phyloP scores from a whole-genome alignment of 2,797 vertebrate genomes.

The Sebastes itinus region DNA sequence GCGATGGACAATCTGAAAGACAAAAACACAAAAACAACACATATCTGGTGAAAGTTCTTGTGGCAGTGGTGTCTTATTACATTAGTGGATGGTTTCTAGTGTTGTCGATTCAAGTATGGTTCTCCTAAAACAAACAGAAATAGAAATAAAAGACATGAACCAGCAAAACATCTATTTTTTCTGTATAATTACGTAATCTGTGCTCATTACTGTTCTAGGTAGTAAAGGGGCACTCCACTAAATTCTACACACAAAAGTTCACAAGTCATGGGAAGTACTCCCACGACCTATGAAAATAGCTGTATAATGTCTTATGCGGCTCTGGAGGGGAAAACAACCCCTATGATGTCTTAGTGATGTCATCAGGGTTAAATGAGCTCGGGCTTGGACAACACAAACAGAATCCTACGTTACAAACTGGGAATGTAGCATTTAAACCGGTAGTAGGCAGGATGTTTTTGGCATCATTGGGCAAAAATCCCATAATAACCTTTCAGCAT shows the following conservation, averaged over 20 bases:
- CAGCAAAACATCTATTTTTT: not conserved
- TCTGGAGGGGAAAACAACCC: not conserved
- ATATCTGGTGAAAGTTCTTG: not conserved
- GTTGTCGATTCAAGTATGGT: not conserved
- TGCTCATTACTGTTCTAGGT: not conserved
- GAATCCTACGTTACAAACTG: not conserved
- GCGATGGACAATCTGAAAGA: conserved; percentile 84
- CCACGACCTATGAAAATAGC: not conserved
- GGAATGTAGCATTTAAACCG: not conserved
- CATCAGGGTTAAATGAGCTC: not conserved
- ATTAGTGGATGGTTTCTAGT: fast-evolving
- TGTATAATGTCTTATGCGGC: not conserved
- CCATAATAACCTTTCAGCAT: no score
- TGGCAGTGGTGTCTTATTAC: not conserved
- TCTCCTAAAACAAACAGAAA: not conserved
- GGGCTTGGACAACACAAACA: not conserved
- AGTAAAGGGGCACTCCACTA: not conserved
- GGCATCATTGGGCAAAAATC: no score
- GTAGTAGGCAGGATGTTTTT: no score
- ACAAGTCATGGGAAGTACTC: not conserved
- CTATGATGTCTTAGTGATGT: not conserved
- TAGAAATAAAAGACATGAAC: not conserved
- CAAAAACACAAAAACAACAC: not conserved
- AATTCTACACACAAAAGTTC: not conserved
- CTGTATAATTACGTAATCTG: no score